A percentile compares a stretch with the other conserved stretches of the same genome.
Evolutionary conservation across 2,888 invertebrate genomes (phyloP).

Genomic region (Hirtodrosophila alboralis): DNA sequence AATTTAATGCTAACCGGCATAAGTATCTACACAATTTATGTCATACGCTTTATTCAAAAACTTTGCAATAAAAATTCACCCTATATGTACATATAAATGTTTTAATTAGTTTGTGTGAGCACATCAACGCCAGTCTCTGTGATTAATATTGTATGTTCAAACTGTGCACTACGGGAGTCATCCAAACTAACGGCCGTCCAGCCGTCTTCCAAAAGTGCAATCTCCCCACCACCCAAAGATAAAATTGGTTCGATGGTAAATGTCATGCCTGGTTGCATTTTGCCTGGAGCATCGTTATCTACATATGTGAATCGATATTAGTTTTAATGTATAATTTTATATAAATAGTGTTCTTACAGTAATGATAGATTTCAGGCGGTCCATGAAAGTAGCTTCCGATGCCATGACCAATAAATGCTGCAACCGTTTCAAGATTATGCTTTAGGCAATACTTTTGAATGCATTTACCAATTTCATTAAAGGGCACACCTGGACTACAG

Average conservation of each 20-base stretch:
- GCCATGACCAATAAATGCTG: conserved; percentile 95
- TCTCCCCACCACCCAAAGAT: conserved; percentile 88
- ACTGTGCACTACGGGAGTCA: conserved; percentile 92
- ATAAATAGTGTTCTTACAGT: conserved; percentile 86
- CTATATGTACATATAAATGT: conserved; percentile 14
- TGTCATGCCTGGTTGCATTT: conserved; percentile 95
- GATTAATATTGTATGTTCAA: conserved; percentile 95
- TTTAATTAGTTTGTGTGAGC: conserved; percentile 86
- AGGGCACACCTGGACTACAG: conserved; percentile 87
- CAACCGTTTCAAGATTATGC: conserved; percentile 88
- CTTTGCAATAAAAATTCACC: conserved; percentile 40
- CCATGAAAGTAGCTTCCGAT: conserved; percentile 97
- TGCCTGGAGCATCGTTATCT: conserved; percentile 88
- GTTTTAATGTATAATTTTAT: too few relatives aligned
- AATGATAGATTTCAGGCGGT: conserved; percentile 94
- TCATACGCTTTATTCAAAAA: conserved; percentile 21
- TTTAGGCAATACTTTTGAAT: conserved; percentile 88
- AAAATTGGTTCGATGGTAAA: conserved; percentile 97
- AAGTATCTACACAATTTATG: conserved; percentile 39
- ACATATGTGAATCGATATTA: conserved; percentile 1
- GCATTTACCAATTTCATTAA: conserved; percentile 87
- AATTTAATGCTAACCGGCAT: conserved; percentile 46
- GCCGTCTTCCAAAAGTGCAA: conserved; percentile 91
- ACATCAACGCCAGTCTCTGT: conserved; percentile 91
- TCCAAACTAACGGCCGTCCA: conserved; percentile 97